Conservation (phyloP, 1,140 invertebrate species). For the Zaprionus inermis region DNA sequence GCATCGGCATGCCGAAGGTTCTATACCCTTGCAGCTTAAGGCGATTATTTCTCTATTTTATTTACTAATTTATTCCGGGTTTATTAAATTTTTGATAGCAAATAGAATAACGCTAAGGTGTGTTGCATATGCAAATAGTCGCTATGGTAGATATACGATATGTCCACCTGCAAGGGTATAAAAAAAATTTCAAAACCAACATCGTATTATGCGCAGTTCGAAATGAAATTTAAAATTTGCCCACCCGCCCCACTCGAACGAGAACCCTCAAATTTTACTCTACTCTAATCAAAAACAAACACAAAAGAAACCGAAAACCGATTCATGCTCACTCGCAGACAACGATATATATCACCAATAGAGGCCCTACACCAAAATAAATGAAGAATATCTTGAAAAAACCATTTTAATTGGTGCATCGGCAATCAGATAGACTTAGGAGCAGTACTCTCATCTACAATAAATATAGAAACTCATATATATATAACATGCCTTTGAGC, state of each 20-base stretch:
- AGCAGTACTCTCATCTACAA: neutral
- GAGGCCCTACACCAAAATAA: slow-evolving; percentile 9
- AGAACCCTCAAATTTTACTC: slow-evolving; percentile 22
- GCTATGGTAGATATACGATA: neutral
- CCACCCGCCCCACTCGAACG: slow-evolving; percentile 23
- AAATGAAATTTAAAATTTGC: slow-evolving; percentile 32
- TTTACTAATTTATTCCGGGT: neutral
- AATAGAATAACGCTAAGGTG: too few species aligned
- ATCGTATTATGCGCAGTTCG: slow-evolving; percentile 17
- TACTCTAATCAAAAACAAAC: slow-evolving; percentile 7
- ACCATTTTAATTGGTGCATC: slow-evolving; percentile 46
- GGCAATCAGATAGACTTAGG: slow-evolving; percentile 22
- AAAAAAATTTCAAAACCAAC: neutral
- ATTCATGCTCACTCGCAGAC: neutral
- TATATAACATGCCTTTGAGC: slow-evolving; percentile 37
- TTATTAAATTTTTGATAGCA: neutral
- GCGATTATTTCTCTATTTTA: neutral
- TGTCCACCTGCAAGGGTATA: neutral
- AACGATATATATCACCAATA: slow-evolving; percentile 20
- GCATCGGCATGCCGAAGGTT: neutral
- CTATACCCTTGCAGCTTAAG: neutral
- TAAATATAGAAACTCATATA: neutral
- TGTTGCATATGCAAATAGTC: neutral
- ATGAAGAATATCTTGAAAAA: slow-evolving; percentile 4
- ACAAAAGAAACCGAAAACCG: slow-evolving; percentile 20